A percentile compares a stretch with the other conserved stretches of the same genome.
These are phyloP conservation scores for Lytechinus pictus DNA, from an alignment of 35 echinoderm and acorn worm species.

Conservation along the genomic window DNA sequence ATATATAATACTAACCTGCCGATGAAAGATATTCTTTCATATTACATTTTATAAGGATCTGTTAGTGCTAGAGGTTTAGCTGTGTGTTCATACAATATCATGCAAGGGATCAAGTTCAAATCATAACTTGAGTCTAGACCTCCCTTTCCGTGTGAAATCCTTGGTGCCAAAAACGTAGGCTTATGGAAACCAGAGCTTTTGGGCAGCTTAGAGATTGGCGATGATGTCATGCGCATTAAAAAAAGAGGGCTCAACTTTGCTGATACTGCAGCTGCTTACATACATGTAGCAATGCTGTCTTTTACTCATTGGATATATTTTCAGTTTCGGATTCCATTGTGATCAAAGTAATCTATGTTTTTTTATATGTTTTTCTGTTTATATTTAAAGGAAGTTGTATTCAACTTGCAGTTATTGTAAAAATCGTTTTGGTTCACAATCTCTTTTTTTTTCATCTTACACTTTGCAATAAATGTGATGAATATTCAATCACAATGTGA, in stretches of 20 bases:
- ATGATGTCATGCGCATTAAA: neutral
- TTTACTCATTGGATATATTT: neutral
- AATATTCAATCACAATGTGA: neutral
- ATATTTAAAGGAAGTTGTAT: neutral
- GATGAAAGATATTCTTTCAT: neutral
- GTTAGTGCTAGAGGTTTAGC: neutral
- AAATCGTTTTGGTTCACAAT: neutral
- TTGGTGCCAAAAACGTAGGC: neutral
- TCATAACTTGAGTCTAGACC: neutral
- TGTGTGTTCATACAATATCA: neutral
- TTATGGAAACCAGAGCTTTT: neutral
- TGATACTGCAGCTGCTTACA: neutral
- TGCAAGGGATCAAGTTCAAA: neutral
- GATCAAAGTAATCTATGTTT: too few relatives aligned
- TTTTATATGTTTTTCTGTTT: too few relatives aligned
- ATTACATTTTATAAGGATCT: neutral
- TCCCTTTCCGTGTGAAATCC: neutral
- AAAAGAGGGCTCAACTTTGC: neutral
- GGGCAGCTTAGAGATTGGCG: neutral
- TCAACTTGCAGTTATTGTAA: neutral
- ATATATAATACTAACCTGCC: neutral
- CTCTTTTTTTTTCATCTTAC: neutral
- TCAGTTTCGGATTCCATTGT: neutral
- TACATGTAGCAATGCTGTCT: neutral
- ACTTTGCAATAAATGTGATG: neutral